Evolutionary conservation across 2,888 invertebrate genomes (phyloP).

Genomic region (Parnassius apollo): DNA sequence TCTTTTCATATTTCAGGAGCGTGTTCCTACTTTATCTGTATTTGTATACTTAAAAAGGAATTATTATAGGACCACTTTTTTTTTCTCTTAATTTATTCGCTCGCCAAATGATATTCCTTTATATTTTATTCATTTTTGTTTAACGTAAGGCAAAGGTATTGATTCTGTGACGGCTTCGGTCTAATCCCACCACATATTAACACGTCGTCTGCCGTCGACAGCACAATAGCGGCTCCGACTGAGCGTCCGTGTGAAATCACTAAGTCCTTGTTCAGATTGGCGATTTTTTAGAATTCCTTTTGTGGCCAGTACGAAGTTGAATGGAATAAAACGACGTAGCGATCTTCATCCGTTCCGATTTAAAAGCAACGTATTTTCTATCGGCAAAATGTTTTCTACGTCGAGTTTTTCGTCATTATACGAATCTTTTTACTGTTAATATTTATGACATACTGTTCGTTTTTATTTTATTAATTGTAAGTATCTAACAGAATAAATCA

Average conservation of each 20-base stretch:
- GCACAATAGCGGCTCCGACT: constrained; percentile 46
- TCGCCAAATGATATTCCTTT: neutral
- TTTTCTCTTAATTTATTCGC: too few relatives aligned
- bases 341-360: neutral
- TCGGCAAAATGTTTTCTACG: too few relatives aligned
- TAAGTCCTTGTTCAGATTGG: constrained; percentile 37
- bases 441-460: too few relatives aligned
- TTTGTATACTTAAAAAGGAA: too few relatives aligned
- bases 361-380: neutral
- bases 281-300: constrained; percentile 31
- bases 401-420: too few relatives aligned
- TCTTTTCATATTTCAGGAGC: too few relatives aligned
- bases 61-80: too few relatives aligned
- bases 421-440: too few relatives aligned
- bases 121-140: constrained; percentile 1
- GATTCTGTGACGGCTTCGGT: constrained; percentile 8
- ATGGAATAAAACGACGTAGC: constrained; percentile 23
- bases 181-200: constrained; percentile 34
- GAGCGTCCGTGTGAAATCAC: constrained; percentile 45
- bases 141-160: constrained; percentile 12
- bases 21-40: too few relatives aligned
- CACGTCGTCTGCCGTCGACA: constrained; percentile 54
- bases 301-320: constrained; percentile 3
- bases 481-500: too few relatives aligned
- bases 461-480: too few relatives aligned